Base-by-base conservation (phyloP, 2,797 vertebrate species). In the Florisuga fusca region DNA sequence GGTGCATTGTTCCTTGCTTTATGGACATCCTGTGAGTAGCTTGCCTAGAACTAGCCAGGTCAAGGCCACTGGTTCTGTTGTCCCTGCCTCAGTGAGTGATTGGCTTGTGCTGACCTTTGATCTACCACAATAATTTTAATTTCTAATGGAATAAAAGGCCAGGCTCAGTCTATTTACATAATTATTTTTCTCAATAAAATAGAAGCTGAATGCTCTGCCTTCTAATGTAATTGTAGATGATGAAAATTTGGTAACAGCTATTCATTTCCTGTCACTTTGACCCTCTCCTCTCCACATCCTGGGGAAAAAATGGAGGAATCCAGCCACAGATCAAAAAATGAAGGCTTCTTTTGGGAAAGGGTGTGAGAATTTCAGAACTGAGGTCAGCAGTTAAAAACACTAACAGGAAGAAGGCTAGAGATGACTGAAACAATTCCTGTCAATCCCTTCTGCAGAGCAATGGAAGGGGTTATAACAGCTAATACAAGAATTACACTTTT, bases 11-110 rank as follows among this genome's bases (percentile, higher is more conserved):
- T 96, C 92, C 71, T 21, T 29, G 58, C 1, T 62, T 91, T 73
- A 17, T 48, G 88, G 90, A 96, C 77, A 93, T 96, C 96, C 95
- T 95, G 96, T 91, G 81, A 45, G 83, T 73, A 84, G 62, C 29
- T 17, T 10, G 58, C 78, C 84, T 68, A 18, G 55, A 83, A 22
- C 68, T 11, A 26, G 36, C n/a, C 43, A 48, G 89, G 93, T 88
- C 94, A 93, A 87, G 95, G 96, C 93, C 73, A 31, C 38, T 17
- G 34, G 18, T 21, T 58, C 77, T 93, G 85, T 62, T 71, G 22
- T 86, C 88, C 85, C 87, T 83, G 89, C 75, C 78, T 29, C 34
- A 6, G 41, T 36, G 72, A 92, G 82, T 45, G 22, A 61, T 1
- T 83, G 75, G 15, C 79, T 92, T 45, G 68, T 87, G 76, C 76